Percentiles rank a stretch among this genome's conserved stretches.
Conservation (phyloP, 2,797 vertebrate species). For the Sparidentex hasta region DNA sequence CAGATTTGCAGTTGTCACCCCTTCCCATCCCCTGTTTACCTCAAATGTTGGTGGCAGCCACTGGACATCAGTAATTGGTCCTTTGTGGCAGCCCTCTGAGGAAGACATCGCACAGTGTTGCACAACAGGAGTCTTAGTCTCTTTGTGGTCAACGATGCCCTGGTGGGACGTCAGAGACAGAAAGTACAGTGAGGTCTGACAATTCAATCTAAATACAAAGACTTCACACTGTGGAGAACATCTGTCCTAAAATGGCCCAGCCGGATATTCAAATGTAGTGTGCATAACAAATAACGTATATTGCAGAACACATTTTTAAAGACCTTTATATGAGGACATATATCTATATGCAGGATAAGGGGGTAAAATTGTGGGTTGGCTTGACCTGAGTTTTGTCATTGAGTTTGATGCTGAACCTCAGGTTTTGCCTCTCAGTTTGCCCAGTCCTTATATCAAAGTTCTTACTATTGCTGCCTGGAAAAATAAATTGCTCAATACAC, state of each 20-base stretch:
- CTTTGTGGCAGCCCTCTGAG: conserved; percentile 87
- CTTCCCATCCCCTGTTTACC: conserved; percentile 79
- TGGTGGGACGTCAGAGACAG: conserved; percentile 70
- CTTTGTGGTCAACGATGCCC: conserved; percentile 76
- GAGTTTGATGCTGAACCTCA: no score
- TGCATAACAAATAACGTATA: background rate
- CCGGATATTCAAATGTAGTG: background rate
- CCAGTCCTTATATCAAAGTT: no score
- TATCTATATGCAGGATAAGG: no score
- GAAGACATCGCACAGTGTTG: conserved; percentile 88
- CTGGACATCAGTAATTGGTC: conserved; percentile 89
- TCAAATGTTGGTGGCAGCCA: conserved; percentile 91
- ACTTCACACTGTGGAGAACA: background rate
- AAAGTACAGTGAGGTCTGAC: conserved; percentile 47
- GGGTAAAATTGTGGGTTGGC: no score
- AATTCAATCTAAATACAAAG: conserved; percentile 25
- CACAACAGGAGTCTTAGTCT: conserved; percentile 77
- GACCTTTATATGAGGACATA: no score
- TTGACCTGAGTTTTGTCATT: no score
- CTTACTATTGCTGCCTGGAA: no score
- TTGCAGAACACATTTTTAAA: background rate
- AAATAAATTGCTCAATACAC: no score
- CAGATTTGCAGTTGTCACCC: conserved; percentile 6
- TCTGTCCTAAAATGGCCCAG: background rate
- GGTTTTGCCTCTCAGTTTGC: no score